phyloP scores from a whole-genome alignment of 2,888 invertebrate species.

The Polydrusus pterygomalis region DNA sequence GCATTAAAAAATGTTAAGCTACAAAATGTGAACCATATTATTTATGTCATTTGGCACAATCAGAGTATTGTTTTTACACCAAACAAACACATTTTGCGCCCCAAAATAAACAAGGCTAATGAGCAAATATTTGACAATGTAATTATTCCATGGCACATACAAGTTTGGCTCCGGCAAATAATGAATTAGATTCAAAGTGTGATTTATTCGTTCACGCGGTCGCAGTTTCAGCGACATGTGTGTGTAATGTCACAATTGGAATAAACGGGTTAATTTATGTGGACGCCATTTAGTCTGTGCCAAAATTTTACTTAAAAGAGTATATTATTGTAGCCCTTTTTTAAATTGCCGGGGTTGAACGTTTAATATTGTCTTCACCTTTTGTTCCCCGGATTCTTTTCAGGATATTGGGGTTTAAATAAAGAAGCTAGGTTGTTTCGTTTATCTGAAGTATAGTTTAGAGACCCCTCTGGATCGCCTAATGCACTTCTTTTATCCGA shows the following conservation, averaged over 20 bases:
- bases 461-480: too few relatives aligned
- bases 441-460: too few relatives aligned
- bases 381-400: too few relatives aligned
- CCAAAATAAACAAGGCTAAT: slow-evolving; percentile 30
- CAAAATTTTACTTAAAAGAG: slow-evolving; percentile 26
- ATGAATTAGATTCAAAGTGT: slow-evolving; percentile 40
- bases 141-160: slow-evolving; percentile 34
- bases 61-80: slow-evolving; percentile 9
- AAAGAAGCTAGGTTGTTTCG: too few relatives aligned
- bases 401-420: too few relatives aligned
- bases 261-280: slow-evolving; percentile 33
- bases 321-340: background rate
- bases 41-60: background rate
- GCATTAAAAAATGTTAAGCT: background rate
- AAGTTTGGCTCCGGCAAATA: slow-evolving; percentile 38
- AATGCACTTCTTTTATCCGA: too few relatives aligned
- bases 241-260: slow-evolving; percentile 35
- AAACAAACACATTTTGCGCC: slow-evolving; percentile 26
- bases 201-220: slow-evolving; percentile 37
- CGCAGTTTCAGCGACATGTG: slow-evolving; percentile 36
- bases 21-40: slow-evolving; percentile 8
- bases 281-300: slow-evolving; percentile 29
- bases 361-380: too few relatives aligned
- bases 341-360: background rate
- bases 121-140: slow-evolving; percentile 42